Percentiles rank a stretch among this genome's conserved stretches.
Conservation (phyloP, 2,888 invertebrate genomes). For the Sesia bembeciformis region DNA sequence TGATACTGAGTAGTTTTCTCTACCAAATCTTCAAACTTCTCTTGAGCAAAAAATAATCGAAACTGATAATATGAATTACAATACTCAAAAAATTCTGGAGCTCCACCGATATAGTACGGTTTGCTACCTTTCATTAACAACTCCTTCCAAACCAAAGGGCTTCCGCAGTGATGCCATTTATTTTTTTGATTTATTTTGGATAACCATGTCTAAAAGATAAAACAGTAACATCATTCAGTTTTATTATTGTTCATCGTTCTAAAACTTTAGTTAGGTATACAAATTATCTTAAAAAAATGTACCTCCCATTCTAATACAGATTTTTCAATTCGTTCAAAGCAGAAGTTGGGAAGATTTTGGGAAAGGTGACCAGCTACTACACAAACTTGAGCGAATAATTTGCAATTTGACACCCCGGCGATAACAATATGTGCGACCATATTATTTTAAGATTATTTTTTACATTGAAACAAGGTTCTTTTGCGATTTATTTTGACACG, state of each 20-base stretch:
- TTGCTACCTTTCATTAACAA: slow-evolving; percentile 68
- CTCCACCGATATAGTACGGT: slow-evolving; percentile 73
- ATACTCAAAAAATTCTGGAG: slow-evolving; percentile 76
- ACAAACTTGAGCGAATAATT: slow-evolving; percentile 64
- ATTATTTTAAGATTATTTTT: slow-evolving; percentile 6
- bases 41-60: slow-evolving; percentile 36
- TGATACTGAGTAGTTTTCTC: slow-evolving; percentile 36
- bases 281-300: slow-evolving; percentile 3
- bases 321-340: slow-evolving; percentile 62
- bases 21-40: slow-evolving; percentile 36
- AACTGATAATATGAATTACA: slow-evolving; percentile 74
- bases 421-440: slow-evolving; percentile 70
- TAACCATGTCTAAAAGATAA: slow-evolving; percentile 48
- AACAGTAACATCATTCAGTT: background rate
- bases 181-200: slow-evolving; percentile 59
- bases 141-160: slow-evolving; percentile 78
- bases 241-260: background rate
- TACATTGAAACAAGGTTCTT: background rate
- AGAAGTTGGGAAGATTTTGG: slow-evolving; percentile 70
- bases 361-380: slow-evolving; percentile 70
- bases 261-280: no score
- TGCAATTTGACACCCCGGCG: slow-evolving; percentile 70
- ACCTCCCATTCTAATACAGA: slow-evolving; percentile 68
- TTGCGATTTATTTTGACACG: background rate
- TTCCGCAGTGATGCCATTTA: slow-evolving; percentile 70